Percentiles rank a stretch among this genome's conserved stretches.
Evolutionary conservation across 2,888 invertebrate genomes (phyloP).

Genomic region (Diarsia rubi): DNA sequence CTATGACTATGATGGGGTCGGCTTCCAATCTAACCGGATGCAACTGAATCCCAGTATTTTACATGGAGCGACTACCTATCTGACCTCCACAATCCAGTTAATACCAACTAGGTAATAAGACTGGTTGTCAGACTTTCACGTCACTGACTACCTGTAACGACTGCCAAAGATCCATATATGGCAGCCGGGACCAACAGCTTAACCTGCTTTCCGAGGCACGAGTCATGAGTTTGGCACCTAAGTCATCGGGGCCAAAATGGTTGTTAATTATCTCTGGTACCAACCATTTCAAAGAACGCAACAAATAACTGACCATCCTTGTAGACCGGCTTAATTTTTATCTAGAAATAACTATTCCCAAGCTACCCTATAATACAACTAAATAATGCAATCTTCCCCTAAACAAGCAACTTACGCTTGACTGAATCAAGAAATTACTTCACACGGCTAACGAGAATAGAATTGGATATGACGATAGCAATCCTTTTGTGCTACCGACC

Average conservation of each 20-base stretch:
- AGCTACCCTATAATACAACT: constrained; percentile 1
- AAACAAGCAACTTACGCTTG: constrained; percentile 27
- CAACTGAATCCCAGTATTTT: too few species aligned
- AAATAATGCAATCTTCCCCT: constrained; percentile 21
- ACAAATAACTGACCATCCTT: background rate
- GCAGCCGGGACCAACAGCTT: too few species aligned
- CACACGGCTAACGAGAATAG: constrained; percentile 29
- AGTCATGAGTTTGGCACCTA: too few species aligned
- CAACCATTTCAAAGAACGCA: background rate
- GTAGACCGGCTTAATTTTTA: background rate
- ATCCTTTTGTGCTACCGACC: constrained; percentile 47
- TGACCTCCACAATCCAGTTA: too few species aligned
- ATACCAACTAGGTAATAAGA: too few species aligned
- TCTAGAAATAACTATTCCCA: background rate
- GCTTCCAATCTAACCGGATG: too few species aligned
- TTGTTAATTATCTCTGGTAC: background rate
- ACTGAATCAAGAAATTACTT: constrained; percentile 57
- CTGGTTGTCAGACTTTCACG: too few species aligned
- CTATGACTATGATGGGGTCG: too few species aligned
- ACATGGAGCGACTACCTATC: too few species aligned
- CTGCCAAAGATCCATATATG: too few species aligned
- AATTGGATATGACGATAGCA: constrained; percentile 50
- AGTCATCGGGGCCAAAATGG: background rate
- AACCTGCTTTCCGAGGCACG: too few species aligned
- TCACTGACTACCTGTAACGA: too few species aligned